Conservation (phyloP, 1,140 invertebrate species). For the Maconellicoccus hirsutus region DNA sequence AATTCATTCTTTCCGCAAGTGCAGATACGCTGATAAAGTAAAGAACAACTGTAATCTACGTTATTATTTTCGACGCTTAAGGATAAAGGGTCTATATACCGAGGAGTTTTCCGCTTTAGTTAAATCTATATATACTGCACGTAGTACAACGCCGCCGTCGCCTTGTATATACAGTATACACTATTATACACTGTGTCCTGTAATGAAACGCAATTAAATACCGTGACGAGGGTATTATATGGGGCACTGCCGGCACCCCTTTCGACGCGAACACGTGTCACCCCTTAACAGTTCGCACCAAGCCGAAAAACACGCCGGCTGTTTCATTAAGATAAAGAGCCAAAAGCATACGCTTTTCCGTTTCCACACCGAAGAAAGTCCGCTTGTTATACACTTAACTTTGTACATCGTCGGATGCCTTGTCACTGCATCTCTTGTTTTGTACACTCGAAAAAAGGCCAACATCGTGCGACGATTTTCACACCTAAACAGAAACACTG, state of each 20-base stretch:
- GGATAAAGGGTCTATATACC: neutral
- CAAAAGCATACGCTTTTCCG: neutral
- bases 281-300: slow-evolving; percentile 6
- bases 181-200: neutral
- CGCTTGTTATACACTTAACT: too few species aligned
- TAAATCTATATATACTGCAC: neutral
- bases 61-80: neutral
- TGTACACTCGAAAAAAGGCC: too few species aligned
- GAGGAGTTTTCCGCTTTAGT: neutral
- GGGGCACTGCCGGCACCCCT: neutral
- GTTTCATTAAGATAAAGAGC: slow-evolving; percentile 1
- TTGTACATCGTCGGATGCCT: too few species aligned
- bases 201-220: neutral
- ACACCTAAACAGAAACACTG: too few species aligned
- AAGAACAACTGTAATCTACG: slow-evolving; percentile 4
- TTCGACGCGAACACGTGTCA: neutral
- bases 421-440: too few species aligned
- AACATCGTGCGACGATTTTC: too few species aligned
- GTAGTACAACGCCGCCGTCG: too few species aligned
- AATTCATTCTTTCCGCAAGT: neutral
- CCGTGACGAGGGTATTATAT: slow-evolving; percentile 7
- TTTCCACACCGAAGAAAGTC: neutral
- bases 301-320: neutral
- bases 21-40: neutral
- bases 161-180: too few species aligned